Conservation (phyloP, 2,113 vertebrate genomes). For the Xiphophorus hellerii region DNA sequence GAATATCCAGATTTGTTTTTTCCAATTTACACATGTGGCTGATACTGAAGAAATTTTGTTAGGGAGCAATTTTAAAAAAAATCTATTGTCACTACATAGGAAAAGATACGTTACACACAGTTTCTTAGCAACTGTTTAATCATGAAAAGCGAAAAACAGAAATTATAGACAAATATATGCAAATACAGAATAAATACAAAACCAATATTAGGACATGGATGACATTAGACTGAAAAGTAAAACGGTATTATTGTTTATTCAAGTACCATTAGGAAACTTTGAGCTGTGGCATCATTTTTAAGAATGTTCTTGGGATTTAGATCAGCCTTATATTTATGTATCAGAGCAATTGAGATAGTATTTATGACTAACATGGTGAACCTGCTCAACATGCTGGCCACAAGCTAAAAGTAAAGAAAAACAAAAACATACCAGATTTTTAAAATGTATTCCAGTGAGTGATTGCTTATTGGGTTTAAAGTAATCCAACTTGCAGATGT, state of each 20-base stretch:
- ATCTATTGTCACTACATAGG: neutral
- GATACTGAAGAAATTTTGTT: neutral
- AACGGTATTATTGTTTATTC: constrained; percentile 33
- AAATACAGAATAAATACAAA: constrained; percentile 63
- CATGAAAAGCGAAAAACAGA: constrained; percentile 54
- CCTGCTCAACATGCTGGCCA: neutral
- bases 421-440: neutral
- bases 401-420: neutral
- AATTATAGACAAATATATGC: constrained; percentile 35
- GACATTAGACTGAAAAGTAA: constrained; percentile 24
- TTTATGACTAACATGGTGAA: constrained; percentile 4
- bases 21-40: neutral
- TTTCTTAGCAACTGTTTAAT: constrained; percentile 65
- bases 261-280: constrained; percentile 44
- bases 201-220: constrained; percentile 52
- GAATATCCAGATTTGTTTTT: neutral
- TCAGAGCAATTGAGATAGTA: constrained; percentile 23
- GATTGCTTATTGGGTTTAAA: neutral
- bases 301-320: constrained; percentile 24
- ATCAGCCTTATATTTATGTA: constrained; percentile 62
- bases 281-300: constrained; percentile 30
- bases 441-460: neutral
- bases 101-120: neutral
- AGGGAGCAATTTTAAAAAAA: neutral
- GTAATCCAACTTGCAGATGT: neutral